Evolutionary conservation across 2,113 vertebrate genomes (phyloP).

Genomic region (Hydrolagus affinis): DNA sequence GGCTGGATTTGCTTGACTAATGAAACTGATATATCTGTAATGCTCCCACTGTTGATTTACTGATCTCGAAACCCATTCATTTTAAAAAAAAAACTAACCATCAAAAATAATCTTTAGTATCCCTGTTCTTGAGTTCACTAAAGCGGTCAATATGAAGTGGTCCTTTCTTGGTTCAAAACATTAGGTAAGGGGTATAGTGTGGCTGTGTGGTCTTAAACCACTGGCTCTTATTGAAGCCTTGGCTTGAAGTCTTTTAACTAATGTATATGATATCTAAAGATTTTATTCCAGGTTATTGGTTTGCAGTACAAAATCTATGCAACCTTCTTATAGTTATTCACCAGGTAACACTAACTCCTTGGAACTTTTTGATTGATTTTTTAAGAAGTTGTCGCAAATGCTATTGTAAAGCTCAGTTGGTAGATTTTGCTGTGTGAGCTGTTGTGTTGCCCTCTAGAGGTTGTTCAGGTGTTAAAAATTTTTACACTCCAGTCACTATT

Average conservation of each 20-base stretch:
- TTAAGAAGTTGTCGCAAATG: background rate
- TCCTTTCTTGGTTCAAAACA: background rate
- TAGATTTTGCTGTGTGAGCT: background rate
- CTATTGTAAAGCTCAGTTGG: background rate
- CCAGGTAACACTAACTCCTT: slow-evolving; percentile 10
- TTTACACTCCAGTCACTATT: background rate
- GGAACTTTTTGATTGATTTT: slow-evolving; percentile 27
- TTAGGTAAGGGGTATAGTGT: background rate
- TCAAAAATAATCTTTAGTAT: background rate
- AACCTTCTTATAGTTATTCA: background rate
- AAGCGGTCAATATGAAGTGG: background rate
- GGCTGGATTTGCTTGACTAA: background rate
- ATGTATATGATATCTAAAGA: background rate
- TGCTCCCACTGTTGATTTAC: background rate
- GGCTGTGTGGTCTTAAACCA: background rate
- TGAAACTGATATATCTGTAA: background rate
- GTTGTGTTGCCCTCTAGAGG: slow-evolving; percentile 16
- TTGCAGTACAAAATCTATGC: background rate
- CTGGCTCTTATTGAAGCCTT: background rate
- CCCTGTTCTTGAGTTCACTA: background rate
- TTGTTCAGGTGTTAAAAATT: background rate
- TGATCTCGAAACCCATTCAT: background rate
- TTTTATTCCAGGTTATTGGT: background rate
- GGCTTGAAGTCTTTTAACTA: background rate
- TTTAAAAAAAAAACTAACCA: background rate